phyloP scores from a whole-genome alignment of 2,113 vertebrate species.

The Psilopogon haemacephalus region DNA sequence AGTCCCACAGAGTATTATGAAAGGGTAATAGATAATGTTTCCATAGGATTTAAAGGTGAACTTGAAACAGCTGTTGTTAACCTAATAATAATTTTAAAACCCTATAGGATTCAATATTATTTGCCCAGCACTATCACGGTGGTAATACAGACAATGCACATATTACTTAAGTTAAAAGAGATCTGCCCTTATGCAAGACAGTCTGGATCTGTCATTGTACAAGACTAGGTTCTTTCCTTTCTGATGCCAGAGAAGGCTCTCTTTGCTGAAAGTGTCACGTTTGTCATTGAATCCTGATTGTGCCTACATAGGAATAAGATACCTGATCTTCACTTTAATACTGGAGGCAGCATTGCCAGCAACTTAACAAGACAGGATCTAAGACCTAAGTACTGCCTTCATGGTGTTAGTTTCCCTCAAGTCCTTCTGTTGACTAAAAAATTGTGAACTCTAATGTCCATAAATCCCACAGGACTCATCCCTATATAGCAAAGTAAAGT shows the following conservation, averaged over 20 bases:
- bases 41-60: neutral
- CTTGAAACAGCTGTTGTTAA: neutral
- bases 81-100: neutral
- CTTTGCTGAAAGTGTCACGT: neutral
- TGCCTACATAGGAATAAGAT: neutral
- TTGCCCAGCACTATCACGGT: neutral
- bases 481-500: neutral
- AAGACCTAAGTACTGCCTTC: neutral
- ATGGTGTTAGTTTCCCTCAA: neutral
- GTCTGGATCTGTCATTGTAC: neutral
- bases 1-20: neutral
- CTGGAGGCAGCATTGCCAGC: accelerated
- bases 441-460: neutral
- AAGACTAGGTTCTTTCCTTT: neutral
- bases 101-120: neutral
- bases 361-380: neutral
- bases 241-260: neutral
- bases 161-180: neutral
- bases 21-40: neutral
- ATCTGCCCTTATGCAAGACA: neutral
- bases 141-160: accelerated
- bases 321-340: neutral
- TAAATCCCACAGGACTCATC: neutral
- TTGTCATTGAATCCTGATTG: neutral
- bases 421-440: neutral